phyloP scores from a whole-genome alignment of 2,888 invertebrate genomes.

The Cheilosia scutellata region DNA sequence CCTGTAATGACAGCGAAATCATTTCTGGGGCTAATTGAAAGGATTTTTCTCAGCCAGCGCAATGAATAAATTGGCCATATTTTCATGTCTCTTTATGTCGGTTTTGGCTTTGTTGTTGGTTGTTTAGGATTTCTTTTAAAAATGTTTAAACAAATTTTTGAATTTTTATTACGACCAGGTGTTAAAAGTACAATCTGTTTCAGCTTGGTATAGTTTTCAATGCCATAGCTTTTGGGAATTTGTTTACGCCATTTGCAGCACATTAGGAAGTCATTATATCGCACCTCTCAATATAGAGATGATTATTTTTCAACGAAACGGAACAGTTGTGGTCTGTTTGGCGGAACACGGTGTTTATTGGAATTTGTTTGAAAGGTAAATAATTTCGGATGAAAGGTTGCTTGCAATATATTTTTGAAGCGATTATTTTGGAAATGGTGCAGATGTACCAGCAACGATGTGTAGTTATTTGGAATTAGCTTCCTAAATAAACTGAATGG shows the following conservation, averaged over 20 bases:
- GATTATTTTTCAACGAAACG: constrained; percentile 17
- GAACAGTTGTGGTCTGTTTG: constrained; percentile 20
- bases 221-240: constrained; percentile 46
- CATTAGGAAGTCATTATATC: constrained; percentile 40
- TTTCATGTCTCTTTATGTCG: constrained; percentile 1
- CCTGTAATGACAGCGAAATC: constrained; percentile 50
- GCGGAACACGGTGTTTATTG: constrained; percentile 30
- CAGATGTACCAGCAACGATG: neutral
- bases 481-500: constrained; percentile 13
- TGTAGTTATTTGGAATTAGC: constrained; percentile 18
- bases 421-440: constrained; percentile 24
- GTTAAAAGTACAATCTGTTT: constrained; percentile 6
- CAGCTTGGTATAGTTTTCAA: constrained; percentile 36
- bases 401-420: constrained; percentile 1
- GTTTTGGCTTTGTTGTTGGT: neutral
- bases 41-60: constrained; percentile 38
- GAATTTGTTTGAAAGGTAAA: constrained; percentile 49
- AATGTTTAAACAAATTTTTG: neutral
- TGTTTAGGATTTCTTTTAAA: neutral
- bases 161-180: constrained; percentile 53
- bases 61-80: neutral
- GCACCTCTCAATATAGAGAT: constrained; percentile 15
- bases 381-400: constrained; percentile 37
- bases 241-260: constrained; percentile 34
- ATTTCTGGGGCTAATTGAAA: constrained; percentile 61